These are phyloP conservation scores for Podilymbus podiceps DNA, from an alignment of 2,113 vertebrate species.

Conservation along the genomic window DNA sequence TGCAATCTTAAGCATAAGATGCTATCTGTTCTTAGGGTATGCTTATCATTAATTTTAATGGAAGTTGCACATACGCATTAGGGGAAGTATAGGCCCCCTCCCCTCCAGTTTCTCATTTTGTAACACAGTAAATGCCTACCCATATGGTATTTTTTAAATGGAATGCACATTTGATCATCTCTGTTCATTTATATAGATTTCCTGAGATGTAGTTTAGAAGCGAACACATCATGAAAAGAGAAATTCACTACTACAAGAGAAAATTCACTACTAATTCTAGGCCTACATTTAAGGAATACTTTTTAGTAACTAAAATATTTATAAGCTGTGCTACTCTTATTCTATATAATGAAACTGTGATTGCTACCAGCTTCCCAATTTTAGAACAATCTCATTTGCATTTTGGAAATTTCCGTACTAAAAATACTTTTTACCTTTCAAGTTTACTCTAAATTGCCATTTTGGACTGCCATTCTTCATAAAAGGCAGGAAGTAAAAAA, in stretches of 20 bases:
- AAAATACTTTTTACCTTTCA: not conserved
- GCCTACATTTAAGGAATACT: not conserved
- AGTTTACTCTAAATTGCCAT: not conserved
- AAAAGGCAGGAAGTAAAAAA: not conserved
- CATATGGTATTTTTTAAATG: conserved; percentile 25
- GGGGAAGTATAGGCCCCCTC: not conserved
- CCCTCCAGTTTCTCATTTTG: conserved; percentile 15
- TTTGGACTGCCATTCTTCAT: not conserved
- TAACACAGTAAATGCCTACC: not conserved
- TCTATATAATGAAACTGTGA: not conserved
- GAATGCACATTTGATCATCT: conserved; percentile 33
- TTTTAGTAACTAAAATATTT: conserved; percentile 11
- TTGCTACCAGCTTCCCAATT: not conserved
- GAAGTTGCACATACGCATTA: not conserved
- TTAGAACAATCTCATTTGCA: not conserved
- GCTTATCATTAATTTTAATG: conserved; percentile 27
- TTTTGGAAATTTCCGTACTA: not conserved
- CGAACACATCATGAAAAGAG: not conserved
- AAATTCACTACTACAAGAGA: not conserved
- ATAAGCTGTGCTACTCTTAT: not conserved
- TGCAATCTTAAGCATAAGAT: not conserved
- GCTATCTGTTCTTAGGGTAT: not conserved
- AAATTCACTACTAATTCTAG: not conserved
- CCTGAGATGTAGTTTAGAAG: conserved; percentile 10
- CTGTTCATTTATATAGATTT: conserved; percentile 13